Percentiles rank a stretch among this genome's conserved stretches.
Conservation (phyloP, 2,888 invertebrate species). For the Odiellus spinosus region DNA sequence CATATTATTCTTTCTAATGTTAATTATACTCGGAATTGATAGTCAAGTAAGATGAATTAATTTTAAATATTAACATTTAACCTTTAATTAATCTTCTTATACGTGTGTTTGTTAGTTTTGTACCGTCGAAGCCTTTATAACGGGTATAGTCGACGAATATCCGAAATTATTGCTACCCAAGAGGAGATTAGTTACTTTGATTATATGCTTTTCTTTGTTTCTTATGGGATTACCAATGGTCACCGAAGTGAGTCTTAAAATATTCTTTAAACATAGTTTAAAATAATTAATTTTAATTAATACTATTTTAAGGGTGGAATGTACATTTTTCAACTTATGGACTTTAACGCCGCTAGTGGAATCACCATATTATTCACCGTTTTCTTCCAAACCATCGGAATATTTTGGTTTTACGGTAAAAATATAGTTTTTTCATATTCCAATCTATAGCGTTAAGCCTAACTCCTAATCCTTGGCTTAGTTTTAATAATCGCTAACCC, state of each 20-base stretch:
- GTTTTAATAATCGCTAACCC: neutral
- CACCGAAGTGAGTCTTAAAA: conserved; percentile 39
- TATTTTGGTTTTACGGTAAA: conserved; percentile 67
- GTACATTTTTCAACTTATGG: conserved; percentile 67
- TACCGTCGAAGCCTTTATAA: conserved; percentile 20
- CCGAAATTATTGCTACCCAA: conserved; percentile 12
- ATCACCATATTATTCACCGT: conserved; percentile 76
- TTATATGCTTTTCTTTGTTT: conserved; percentile 66
- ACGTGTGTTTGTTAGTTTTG: conserved; percentile 33
- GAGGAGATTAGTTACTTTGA: conserved; percentile 31
- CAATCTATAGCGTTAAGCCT: neutral
- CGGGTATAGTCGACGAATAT: conserved; percentile 20
- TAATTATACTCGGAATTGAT: conserved; percentile 68
- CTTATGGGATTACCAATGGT: conserved; percentile 73
- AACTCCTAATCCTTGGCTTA: neutral
- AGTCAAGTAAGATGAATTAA: conserved; percentile 50
- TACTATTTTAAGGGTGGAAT: conserved; percentile 49
- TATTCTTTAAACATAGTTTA: too few relatives aligned
- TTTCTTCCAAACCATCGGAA: conserved; percentile 75
- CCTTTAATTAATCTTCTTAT: neutral
- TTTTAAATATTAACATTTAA: neutral
- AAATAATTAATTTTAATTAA: conserved; percentile 6
- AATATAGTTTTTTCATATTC: neutral
- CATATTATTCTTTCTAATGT: conserved; percentile 76
- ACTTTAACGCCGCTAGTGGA: conserved; percentile 66